These are phyloP conservation scores for Lynx canadensis DNA, from an alignment of 2,113 vertebrate species.

Conservation along the genomic window DNA sequence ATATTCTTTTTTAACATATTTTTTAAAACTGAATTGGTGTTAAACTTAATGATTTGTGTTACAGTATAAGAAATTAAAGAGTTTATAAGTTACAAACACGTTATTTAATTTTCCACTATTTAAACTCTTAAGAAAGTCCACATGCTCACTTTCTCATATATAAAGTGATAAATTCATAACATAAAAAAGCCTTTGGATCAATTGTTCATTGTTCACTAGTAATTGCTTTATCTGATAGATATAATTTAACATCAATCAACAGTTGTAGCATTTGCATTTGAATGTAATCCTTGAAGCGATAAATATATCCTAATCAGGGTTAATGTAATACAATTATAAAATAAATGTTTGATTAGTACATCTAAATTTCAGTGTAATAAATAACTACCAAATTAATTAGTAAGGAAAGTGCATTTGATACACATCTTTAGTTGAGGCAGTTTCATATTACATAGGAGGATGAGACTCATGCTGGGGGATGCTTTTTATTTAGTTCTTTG, in stretches of 20 bases:
- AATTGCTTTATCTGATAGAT: conserved; percentile 68
- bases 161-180: conserved; percentile 3
- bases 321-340: conserved; percentile 83
- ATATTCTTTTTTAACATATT: not conserved
- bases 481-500: not conserved
- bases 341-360: conserved; percentile 85
- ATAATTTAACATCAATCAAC: conserved; percentile 76
- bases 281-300: conserved; percentile 79
- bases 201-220: not conserved
- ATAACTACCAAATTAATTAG: conserved; percentile 80
- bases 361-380: conserved; percentile 83
- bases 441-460: conserved; percentile 41
- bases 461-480: not conserved
- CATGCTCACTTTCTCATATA: not conserved
- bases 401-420: conserved; percentile 72
- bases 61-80: not conserved
- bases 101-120: not conserved
- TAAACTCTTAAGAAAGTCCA: not conserved
- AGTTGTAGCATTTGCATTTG: conserved; percentile 80
- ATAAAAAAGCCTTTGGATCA: not conserved
- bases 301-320: conserved; percentile 83
- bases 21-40: not conserved
- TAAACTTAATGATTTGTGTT: not conserved
- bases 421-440: conserved; percentile 56
- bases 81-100: not conserved